These are phyloP conservation scores for Ceratina japonica DNA, from an alignment of 1,140 invertebrate genomes.

Conservation along the genomic window DNA sequence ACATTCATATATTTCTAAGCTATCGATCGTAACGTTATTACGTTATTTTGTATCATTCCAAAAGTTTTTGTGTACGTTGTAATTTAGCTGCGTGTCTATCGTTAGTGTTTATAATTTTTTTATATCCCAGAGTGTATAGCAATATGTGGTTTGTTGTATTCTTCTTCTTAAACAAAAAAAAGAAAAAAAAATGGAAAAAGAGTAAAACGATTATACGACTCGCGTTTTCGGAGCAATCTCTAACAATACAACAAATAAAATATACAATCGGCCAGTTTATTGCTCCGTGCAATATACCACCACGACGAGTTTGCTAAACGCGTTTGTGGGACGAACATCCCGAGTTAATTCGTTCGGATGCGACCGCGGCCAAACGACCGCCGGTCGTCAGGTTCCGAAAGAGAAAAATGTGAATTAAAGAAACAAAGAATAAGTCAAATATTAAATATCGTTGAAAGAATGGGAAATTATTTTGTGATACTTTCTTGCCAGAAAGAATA, in stretches of 20 bases:
- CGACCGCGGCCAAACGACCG: constrained; percentile 26
- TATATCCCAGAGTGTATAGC: constrained; percentile 67
- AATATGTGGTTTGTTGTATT: constrained; percentile 77
- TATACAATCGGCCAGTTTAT: constrained; percentile 57
- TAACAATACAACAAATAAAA: constrained; percentile 54
- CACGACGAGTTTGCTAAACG: constrained; percentile 62
- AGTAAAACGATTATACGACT: constrained; percentile 37
- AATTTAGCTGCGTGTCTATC: constrained; percentile 64
- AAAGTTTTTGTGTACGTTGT: constrained; percentile 60
- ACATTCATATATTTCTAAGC: constrained; percentile 63
- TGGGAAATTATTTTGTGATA: constrained; percentile 80
- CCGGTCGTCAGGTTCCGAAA: constrained; percentile 35
- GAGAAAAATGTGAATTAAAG: constrained; percentile 58
- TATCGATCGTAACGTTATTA: constrained; percentile 65
- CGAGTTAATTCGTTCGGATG: constrained; percentile 52
- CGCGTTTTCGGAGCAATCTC: constrained; percentile 65
- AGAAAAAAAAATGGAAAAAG: too few species aligned
- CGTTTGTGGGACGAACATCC: constrained; percentile 54
- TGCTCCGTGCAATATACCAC: constrained; percentile 70
- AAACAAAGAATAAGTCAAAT: constrained; percentile 70
- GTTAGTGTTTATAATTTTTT: constrained; percentile 68
- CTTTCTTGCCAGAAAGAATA: constrained; percentile 80
- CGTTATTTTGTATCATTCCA: constrained; percentile 67
- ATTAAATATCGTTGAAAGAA: constrained; percentile 77
- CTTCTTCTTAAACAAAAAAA: constrained; percentile 70